Percentiles rank a stretch among this genome's conserved stretches.
Conservation (phyloP, 2,888 invertebrate species). For the Laothoe populi region DNA sequence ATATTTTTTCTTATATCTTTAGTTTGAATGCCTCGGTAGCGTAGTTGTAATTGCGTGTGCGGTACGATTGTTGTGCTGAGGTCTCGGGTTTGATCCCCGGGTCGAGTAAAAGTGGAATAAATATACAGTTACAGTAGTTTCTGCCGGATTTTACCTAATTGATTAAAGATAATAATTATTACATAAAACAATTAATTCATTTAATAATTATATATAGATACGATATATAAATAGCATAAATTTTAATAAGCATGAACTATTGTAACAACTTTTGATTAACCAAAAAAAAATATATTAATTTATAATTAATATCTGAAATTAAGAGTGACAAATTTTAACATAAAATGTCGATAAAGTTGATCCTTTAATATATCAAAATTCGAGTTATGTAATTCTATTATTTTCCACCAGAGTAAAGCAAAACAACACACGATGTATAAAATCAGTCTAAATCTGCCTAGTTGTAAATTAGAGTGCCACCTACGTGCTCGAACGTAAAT, state of each 20-base stretch:
- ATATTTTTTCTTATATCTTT: not conserved
- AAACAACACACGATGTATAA: constrained; percentile 31
- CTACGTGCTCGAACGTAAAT: constrained; percentile 64
- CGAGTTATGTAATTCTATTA: not conserved
- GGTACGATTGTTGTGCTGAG: too few relatives aligned
- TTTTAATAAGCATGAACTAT: too few relatives aligned
- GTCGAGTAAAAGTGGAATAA: too few relatives aligned
- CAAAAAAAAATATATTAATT: not conserved
- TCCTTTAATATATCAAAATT: not conserved
- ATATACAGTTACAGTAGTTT: too few relatives aligned
- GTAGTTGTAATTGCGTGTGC: not conserved
- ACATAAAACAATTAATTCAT: too few relatives aligned
- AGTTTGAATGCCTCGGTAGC: not conserved
- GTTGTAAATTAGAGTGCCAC: constrained; percentile 61
- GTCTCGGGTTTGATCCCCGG: too few relatives aligned
- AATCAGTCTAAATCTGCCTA: constrained; percentile 56
- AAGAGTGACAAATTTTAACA: not conserved
- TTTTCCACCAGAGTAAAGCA: constrained; percentile 32
- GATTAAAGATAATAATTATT: too few relatives aligned
- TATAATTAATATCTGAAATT: not conserved
- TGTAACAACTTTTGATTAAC: too few relatives aligned
- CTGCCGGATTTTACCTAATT: too few relatives aligned
- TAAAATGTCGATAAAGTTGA: not conserved
- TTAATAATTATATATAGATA: too few relatives aligned
- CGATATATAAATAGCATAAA: too few relatives aligned